phyloP scores from a whole-genome alignment of 2,797 vertebrate species.

The Phoxinus dragarum region DNA sequence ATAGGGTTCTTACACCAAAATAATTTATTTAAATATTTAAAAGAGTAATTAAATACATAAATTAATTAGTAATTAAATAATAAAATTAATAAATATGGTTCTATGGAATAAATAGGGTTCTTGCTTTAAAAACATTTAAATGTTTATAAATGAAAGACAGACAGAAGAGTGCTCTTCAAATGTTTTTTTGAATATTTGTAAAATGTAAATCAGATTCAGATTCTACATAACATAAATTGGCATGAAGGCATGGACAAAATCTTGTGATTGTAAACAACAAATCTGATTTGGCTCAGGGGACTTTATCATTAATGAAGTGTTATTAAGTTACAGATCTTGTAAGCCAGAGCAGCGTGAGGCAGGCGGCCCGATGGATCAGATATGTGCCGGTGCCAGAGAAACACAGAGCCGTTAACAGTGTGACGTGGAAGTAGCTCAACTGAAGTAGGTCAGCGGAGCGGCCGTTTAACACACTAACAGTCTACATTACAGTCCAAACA shows the following conservation, averaged over 20 bases:
- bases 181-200: background rate
- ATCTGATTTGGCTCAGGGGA: conserved; percentile 3
- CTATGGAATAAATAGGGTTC: background rate
- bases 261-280: conserved; percentile 26
- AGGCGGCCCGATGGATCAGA: conserved; percentile 22
- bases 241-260: background rate
- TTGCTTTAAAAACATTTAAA: background rate
- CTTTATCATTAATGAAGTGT: conserved; percentile 32
- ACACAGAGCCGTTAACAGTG: conserved; percentile 15
- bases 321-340: conserved; percentile 35
- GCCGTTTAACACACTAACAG: conserved; percentile 24
- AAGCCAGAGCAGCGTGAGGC: conserved; percentile 2
- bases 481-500: conserved; percentile 39
- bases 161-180: background rate
- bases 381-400: conserved; percentile 27
- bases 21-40: background rate
- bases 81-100: background rate
- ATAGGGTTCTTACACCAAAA: background rate
- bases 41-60: background rate
- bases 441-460: conserved; percentile 33
- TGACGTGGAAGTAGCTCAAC: conserved; percentile 28
- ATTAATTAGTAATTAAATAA: background rate
- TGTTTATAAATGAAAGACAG: background rate
- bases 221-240: background rate
- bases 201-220: conserved; percentile 10